A percentile compares a stretch with the other conserved stretches of the same genome.
These are phyloP conservation scores for Fundulus diaphanus DNA, from an alignment of 2,797 vertebrate species.

Conservation along the genomic window DNA sequence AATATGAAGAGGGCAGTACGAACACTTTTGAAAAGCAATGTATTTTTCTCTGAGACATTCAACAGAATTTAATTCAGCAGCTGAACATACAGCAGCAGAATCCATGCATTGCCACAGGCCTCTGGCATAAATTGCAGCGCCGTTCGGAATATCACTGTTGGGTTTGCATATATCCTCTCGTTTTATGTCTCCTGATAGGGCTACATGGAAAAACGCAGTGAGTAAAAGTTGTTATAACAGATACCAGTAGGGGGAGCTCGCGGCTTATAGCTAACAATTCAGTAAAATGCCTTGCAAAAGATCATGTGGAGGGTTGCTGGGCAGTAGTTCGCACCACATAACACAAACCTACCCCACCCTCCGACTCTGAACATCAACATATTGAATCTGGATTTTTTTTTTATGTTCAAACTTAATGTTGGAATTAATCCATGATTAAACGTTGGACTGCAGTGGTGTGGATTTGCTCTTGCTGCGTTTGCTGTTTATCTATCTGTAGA, in stretches of 20 bases:
- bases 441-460: background rate
- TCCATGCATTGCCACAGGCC: background rate
- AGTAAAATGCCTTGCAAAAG: slow-evolving; percentile 1
- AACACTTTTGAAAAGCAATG: background rate
- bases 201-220: background rate
- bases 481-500: background rate
- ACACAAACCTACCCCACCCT: slow-evolving; percentile 19
- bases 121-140: background rate
- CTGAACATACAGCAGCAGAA: background rate
- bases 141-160: background rate
- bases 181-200: slow-evolving; percentile 7
- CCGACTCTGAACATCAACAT: slow-evolving; percentile 35
- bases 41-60: slow-evolving; percentile 5
- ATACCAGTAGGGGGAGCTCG: slow-evolving; percentile 90
- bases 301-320: slow-evolving; percentile 48
- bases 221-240: background rate
- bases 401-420: slow-evolving; percentile 15
- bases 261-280: slow-evolving; percentile 71
- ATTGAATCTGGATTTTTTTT: slow-evolving; percentile 36
- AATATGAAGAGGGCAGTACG: background rate
- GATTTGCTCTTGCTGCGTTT: background rate
- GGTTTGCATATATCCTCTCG: slow-evolving; percentile 6
- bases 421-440: slow-evolving; percentile 21
- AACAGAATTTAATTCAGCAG: slow-evolving; percentile 4
- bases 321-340: slow-evolving; percentile 45